These are phyloP conservation scores for Zaprionus camerounensis DNA, from an alignment of 1,140 invertebrate species.

Conservation along the genomic window DNA sequence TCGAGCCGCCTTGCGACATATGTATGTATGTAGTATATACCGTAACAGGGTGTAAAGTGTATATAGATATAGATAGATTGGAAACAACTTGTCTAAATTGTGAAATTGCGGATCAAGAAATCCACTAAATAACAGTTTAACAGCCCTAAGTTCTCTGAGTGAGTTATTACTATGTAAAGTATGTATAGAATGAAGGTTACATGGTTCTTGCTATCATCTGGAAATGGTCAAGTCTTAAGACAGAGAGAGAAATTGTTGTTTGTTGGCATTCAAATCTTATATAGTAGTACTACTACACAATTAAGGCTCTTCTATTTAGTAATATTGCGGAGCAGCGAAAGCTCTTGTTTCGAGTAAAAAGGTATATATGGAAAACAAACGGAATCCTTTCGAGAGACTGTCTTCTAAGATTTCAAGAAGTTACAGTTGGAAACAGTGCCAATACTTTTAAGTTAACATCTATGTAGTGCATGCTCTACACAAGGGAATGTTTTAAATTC, in stretches of 20 bases:
- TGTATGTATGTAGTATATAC: neutral
- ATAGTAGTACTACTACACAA: slow-evolving; percentile 25
- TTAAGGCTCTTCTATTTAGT: slow-evolving; percentile 19
- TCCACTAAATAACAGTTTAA: slow-evolving; percentile 75
- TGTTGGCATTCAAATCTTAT: slow-evolving; percentile 58
- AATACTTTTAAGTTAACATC: slow-evolving; percentile 54
- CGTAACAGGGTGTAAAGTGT: slow-evolving; percentile 48
- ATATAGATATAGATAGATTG: slow-evolving; percentile 26
- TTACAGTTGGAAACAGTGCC: slow-evolving; percentile 42
- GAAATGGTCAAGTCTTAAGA: slow-evolving; percentile 30
- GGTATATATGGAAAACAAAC: slow-evolving; percentile 17
- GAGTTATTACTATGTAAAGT: slow-evolving; percentile 56
- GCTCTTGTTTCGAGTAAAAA: slow-evolving; percentile 16
- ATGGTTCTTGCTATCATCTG: slow-evolving; percentile 30
- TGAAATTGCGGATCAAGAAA: slow-evolving; percentile 63
- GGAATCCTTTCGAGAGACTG: slow-evolving; percentile 9
- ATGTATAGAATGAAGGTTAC: slow-evolving; percentile 40
- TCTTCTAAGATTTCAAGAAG: slow-evolving; percentile 49
- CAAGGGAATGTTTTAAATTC: slow-evolving; percentile 60
- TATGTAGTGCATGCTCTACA: slow-evolving; percentile 49
- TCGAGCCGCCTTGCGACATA: slow-evolving; percentile 57
- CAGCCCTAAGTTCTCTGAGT: slow-evolving; percentile 80
- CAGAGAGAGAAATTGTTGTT: slow-evolving; percentile 15
- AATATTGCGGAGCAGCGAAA: slow-evolving; percentile 24
- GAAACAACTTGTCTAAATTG: slow-evolving; percentile 44